Evolutionary conservation across 2,113 vertebrate genomes (phyloP), one percentile per base, ranked within the genome.

Genomic region (Ariopsis seemanni): DNA sequence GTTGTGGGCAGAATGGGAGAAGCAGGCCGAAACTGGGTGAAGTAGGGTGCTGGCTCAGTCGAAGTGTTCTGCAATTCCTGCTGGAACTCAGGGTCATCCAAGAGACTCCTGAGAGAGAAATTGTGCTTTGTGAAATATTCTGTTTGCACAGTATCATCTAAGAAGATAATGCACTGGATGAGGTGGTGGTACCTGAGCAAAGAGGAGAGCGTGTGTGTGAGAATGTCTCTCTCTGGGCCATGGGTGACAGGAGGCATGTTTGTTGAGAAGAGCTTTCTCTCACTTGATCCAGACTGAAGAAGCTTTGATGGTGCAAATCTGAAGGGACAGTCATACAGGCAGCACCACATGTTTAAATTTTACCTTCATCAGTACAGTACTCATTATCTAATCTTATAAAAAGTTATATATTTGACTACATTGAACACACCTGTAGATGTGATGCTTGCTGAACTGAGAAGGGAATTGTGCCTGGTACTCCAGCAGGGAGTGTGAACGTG

Each of bases 31-130:
- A 96, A 91, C 90, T 95, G 95, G 86, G 89, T 92, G 91, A 96
- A 97, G 91, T 97, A 97, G 0, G 95, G 94, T 18, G 94, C 88
- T 22, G 95, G 93, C 25, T 96, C 95, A 11, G 90, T 90, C 57
- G 92, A 86, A 20, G 85, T 90, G 78, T 91, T 91, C 34, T 75
- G 48, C 85, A 97, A 88, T 34, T 91, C 86, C 5, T 94, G 89
- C 0, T 95, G 94, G 86, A 99, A 97, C 85, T 92, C 90, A 55
- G 91, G 87, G 12, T 97, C 96, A 62, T 97, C 95, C 82, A 98
- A 90, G 48, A 98, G 91, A 67, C 91, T 93, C 67, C 98, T 99
- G 87, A 12, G 62, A 83, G n/a, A 30, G 15, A 2, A 84, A 11
- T 4, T 10, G 15, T 20, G 60, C 22, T 17, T 63, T 74, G 15